Evolutionary conservation across 2,113 vertebrate species (phyloP).

Genomic region (Redunca redunca): DNA sequence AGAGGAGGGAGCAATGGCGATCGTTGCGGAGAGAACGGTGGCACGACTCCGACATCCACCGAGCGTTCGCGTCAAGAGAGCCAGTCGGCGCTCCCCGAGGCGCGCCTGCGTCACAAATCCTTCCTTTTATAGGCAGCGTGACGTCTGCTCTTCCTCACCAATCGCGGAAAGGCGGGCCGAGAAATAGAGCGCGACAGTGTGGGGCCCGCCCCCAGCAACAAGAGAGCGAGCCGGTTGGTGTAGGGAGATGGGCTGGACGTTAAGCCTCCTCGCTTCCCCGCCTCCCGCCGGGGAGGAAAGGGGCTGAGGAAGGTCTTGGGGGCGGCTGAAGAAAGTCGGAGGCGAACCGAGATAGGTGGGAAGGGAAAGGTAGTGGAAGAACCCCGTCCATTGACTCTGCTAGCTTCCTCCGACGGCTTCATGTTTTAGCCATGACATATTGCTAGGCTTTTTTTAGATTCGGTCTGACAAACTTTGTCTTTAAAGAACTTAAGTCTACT

Average conservation of each 20-base stretch:
- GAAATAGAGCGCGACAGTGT: neutral
- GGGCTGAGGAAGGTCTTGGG: constrained; percentile 73
- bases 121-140: neutral
- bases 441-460: neutral
- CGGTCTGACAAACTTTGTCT: neutral
- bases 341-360: rapidly evolving
- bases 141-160: neutral
- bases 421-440: neutral
- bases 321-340: neutral
- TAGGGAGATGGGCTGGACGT: neutral
- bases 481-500: neutral
- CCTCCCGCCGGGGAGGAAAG: rapidly evolving
- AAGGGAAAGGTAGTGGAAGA: rapidly evolving
- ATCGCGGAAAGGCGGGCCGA: neutral
- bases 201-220: neutral
- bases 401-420: neutral
- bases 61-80: rapidly evolving
- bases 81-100: neutral
- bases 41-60: constrained; percentile 50
- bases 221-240: neutral
- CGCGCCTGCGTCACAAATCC: neutral
- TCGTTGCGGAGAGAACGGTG: constrained; percentile 68
- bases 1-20: constrained; percentile 2
- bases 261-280: rapidly evolving
- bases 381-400: neutral